Evolutionary conservation across 2,113 vertebrate species (phyloP).

Genomic region (Apteryx mantelli): DNA sequence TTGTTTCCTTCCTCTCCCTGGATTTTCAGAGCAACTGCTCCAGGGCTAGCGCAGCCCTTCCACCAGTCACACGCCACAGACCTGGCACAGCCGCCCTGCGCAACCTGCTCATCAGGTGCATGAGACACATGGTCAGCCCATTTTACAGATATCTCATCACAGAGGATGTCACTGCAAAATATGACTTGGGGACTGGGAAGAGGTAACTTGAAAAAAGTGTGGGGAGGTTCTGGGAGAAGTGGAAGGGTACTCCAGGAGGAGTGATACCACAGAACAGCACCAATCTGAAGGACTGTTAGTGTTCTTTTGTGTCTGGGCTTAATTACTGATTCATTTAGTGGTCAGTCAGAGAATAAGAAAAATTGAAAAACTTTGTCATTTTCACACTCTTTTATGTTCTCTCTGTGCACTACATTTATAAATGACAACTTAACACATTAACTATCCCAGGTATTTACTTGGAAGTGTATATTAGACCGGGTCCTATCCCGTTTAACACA

Average conservation of each 20-base stretch:
- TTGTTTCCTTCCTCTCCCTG: not conserved
- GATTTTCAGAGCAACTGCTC: not conserved
- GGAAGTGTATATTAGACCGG: not conserved
- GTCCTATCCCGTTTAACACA: not conserved
- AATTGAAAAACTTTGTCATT: not conserved
- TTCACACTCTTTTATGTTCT: not conserved
- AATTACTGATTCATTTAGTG: constrained; percentile 25
- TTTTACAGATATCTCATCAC: not conserved
- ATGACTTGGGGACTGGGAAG: not conserved
- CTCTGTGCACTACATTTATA: not conserved
- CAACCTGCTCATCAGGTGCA: no score
- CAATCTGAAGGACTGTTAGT: not conserved
- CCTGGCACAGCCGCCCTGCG: accelerated
- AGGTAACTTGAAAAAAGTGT: not conserved
- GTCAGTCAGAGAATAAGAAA: not conserved
- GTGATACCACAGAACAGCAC: not conserved
- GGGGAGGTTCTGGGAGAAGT: not conserved
- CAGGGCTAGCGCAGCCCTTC: not conserved
- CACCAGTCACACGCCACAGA: accelerated
- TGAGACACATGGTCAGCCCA: accelerated
- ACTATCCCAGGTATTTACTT: not conserved
- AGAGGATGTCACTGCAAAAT: not conserved
- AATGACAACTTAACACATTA: not conserved
- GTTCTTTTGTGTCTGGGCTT: not conserved
- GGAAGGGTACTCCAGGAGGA: not conserved